Base-by-base conservation (phyloP, 1,140 invertebrate species). In the Sinella curviseta region DNA sequence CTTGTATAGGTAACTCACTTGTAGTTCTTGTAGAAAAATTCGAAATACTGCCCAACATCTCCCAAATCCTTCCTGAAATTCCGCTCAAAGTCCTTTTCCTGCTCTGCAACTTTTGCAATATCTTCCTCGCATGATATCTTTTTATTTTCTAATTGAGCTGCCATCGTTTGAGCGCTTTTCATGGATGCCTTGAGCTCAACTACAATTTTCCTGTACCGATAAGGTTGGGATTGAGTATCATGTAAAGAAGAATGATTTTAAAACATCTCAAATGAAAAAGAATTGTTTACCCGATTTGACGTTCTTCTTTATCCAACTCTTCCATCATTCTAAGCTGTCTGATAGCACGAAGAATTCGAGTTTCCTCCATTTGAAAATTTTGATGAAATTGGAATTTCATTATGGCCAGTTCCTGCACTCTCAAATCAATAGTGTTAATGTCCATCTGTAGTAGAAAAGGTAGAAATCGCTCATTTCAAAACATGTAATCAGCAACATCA, bases 11-110 rank as follows among this genome's bases (percentile, higher is more conserved):
- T 26, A 20, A 17, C 17, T 76, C 78, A 83, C 82, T 81, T 83
- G 80, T 83, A 83, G 8, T 76, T 67, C 48, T 81, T 83, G 70
- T 77, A 70, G 33, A 81, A 83, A 33, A 60, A 74, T 24, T 81
- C 82, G 48, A 77, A 82, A 54, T 77, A 82, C 17, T 81, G 74
- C 30, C 82, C 81, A 35, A 83, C 82, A 75, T 82, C 80, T 65
- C 82, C 82, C 30, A 83, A 65, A 3, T 76, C 81, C 48, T 85
- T 88, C 4, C 82, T 28, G 57, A 90, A 88, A 39, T 86, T 88
- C 0, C 87, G 88, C 16, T 87, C 87, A 0, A 89, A 39, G 0
- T 80, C 39, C 39, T 87, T 89, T 77, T 90, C 88, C 0, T 79
- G 83, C 28, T 70, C 33, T 0, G 65, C 24, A 0, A 87, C 77